Conservation (phyloP, 2,888 invertebrate species). For the Pachymerium ferrugineum region DNA sequence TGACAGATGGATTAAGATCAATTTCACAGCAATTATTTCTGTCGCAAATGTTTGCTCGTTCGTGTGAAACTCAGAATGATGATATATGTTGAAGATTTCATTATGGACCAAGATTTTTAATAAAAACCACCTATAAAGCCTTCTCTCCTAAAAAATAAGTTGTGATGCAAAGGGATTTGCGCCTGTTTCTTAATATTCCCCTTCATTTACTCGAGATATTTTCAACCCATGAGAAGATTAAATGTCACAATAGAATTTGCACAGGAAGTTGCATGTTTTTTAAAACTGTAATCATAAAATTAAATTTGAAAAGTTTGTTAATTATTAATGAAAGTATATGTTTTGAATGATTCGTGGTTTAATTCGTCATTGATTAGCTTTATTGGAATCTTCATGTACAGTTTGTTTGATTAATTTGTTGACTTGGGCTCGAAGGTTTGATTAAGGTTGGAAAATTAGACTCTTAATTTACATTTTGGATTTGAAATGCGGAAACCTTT, state of each 20-base stretch:
- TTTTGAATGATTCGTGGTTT: background rate
- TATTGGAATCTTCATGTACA: too few species aligned
- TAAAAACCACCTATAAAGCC: background rate
- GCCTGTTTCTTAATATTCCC: background rate
- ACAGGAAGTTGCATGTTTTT: too few species aligned
- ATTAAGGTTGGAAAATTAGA: slow-evolving; percentile 19
- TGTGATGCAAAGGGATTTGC: background rate
- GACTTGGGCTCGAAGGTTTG: background rate
- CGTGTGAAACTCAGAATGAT: too few species aligned
- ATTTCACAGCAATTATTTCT: background rate
- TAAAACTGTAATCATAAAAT: too few species aligned
- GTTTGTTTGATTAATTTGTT: background rate
- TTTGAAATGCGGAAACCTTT: slow-evolving; percentile 15
- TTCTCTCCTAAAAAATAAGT: background rate
- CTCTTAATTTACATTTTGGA: background rate
- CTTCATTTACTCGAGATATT: too few species aligned
- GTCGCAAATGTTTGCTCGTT: too few species aligned
- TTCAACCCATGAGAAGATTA: too few species aligned
- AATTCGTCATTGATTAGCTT: background rate
- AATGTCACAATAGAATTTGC: too few species aligned
- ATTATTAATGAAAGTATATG: background rate
- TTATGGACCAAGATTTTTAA: background rate
- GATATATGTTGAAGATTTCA: background rate
- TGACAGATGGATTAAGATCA: background rate
- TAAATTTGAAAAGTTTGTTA: too few species aligned